A percentile compares a stretch with the other conserved stretches of the same genome.
These are phyloP conservation scores for Catharus ustulatus DNA, from an alignment of 2,797 vertebrate genomes.

Conservation along the genomic window DNA sequence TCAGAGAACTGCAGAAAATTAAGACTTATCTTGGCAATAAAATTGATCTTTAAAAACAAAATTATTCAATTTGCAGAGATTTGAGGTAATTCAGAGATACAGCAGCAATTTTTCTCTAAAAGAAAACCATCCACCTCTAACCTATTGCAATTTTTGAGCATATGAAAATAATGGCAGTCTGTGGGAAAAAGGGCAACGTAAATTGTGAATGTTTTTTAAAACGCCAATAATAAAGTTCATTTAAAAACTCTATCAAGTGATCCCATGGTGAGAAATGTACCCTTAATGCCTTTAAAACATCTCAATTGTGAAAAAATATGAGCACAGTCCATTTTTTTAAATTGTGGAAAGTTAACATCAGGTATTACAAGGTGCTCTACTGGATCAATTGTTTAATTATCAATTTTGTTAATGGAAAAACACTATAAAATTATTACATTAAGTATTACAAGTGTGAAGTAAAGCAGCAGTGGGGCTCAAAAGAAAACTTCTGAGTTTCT, in stretches of 20 bases:
- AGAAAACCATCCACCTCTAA: background rate
- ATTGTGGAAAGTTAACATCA: background rate
- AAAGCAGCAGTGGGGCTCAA: background rate
- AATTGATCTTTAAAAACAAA: background rate
- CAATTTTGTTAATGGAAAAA: background rate
- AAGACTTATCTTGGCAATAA: background rate
- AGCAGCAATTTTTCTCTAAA: background rate
- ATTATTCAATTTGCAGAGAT: background rate
- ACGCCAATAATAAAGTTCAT: background rate
- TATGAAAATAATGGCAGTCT: background rate
- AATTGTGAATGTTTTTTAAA: background rate
- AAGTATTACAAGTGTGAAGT: background rate
- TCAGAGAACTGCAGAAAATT: background rate
- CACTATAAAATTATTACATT: background rate
- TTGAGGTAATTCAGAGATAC: background rate
- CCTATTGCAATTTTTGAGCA: background rate
- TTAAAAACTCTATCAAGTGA: background rate
- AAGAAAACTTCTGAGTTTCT: background rate
- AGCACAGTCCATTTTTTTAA: background rate
- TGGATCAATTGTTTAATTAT: background rate
- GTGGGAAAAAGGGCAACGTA: background rate
- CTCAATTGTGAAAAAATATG: background rate
- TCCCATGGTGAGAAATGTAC: background rate
- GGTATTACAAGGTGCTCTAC: background rate
- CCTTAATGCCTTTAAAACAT: background rate